A percentile compares a stretch with the other conserved stretches of the same genome.
These are phyloP conservation scores for Lasioglossum lativentre DNA, from an alignment of 2,888 invertebrate species.

Conservation along the genomic window DNA sequence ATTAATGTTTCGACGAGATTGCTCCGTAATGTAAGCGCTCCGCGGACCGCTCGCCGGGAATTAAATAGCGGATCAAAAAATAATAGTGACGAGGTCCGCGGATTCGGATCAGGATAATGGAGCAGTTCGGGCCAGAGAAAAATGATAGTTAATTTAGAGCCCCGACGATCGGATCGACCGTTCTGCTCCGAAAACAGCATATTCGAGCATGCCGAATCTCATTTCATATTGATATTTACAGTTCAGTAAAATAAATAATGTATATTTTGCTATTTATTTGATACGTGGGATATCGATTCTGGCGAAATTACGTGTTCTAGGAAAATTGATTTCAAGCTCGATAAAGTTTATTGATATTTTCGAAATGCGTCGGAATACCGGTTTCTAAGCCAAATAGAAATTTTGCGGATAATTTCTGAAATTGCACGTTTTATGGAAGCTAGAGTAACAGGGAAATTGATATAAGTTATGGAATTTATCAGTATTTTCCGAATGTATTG, in stretches of 20 bases:
- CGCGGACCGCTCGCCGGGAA: not conserved
- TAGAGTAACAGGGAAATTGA: not conserved
- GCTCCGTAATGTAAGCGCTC: conserved; percentile 19
- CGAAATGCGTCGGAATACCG: not conserved
- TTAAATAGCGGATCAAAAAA: conserved; percentile 34
- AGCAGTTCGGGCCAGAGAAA: not conserved
- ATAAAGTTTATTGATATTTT: not conserved
- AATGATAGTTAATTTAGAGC: not conserved
- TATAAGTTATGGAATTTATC: no score
- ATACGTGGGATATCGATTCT: not conserved
- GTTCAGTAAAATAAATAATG: not conserved
- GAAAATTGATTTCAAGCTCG: not conserved
- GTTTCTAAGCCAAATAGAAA: no score
- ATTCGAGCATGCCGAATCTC: not conserved
- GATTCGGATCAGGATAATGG: not conserved
- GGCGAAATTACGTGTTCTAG: not conserved
- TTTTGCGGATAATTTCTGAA: not conserved
- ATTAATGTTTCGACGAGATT: conserved; percentile 47
- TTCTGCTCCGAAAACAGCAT: not conserved
- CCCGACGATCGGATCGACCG: not conserved
- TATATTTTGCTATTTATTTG: not conserved
- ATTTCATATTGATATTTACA: not conserved
- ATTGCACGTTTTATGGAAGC: not conserved
- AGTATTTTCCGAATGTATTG: no score
- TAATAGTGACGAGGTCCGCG: conserved; percentile 13